Evolutionary conservation across 2,888 invertebrate genomes (phyloP), one percentile per base, ranked within the genome.

Genomic region (Trypoxylon attenuatum): DNA sequence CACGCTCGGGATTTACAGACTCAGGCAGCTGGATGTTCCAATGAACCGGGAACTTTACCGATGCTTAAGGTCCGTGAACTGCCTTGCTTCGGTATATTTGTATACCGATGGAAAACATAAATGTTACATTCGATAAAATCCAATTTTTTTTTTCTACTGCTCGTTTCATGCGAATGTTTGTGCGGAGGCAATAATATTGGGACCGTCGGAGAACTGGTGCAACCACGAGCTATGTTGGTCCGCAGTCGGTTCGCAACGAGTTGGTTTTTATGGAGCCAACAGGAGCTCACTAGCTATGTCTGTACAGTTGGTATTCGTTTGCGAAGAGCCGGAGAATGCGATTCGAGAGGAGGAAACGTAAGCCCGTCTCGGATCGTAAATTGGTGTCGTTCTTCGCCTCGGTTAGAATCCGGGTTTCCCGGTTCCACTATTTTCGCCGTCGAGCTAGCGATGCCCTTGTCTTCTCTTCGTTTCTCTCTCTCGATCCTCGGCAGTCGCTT

Each of bases 361-460:
- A 65, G 60, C 46, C 66, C 53, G 53, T 68, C 61, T 55, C 46
- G 47, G 41, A 47, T 68, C 66, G 70, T 72, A 72, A 76, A 76
- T 72, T 67, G 74, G 69, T 60, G 67, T 69, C 66, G 55, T 68
- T 67, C 65, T 58, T 69, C 51, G 66, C 42, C 39, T 67, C 51
- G 16, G 53, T 47, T 41, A 52, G 38, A 55, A 52, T 33, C 8
- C 54, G 54, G 41, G 68, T 58, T 61, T 66, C 64, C 64, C 55
- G 57, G 55, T 55, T 64, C 59, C 29, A 52, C 52, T 39, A 45
- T 52, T 39, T 42, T 27, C 62, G 27, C 46, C n/a, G n/a, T n/a
- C n/a, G n/a, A n/a, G n/a, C n/a, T n/a, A n/a, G n/a, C n/a, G n/a
- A n/a, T n/a, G n/a, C n/a, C n/a, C 45, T 38, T 19, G 55, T 45